Evolutionary conservation across 2,888 invertebrate species (phyloP).

Genomic region (Leptinotarsa peninsularis): DNA sequence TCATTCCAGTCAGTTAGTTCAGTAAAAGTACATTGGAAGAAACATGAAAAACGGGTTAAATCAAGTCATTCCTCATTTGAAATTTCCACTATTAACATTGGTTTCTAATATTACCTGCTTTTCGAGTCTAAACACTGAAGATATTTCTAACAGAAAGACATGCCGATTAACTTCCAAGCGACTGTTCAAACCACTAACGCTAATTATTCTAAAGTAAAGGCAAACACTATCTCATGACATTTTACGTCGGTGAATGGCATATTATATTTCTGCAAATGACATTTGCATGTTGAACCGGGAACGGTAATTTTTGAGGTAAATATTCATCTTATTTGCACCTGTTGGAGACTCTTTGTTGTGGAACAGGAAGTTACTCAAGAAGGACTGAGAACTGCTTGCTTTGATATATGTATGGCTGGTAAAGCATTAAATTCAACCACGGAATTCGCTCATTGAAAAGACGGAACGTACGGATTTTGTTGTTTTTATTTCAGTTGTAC

Average conservation of each 20-base stretch:
- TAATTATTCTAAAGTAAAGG: conserved; percentile 15
- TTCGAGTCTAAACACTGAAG: background rate
- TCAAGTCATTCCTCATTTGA: background rate
- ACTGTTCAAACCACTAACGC: conserved; percentile 18
- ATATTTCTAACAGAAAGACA: background rate
- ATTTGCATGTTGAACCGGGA: conserved; percentile 18
- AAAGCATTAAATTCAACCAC: background rate
- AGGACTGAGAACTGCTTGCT: background rate
- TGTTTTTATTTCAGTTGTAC: background rate
- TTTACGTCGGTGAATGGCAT: conserved; percentile 17
- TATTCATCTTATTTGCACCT: conserved; percentile 19
- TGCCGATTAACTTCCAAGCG: background rate
- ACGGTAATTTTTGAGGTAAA: conserved; percentile 20
- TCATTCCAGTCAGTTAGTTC: background rate
- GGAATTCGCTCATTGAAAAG: background rate
- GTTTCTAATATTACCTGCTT: background rate
- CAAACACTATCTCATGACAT: conserved; percentile 19
- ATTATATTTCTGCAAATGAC: conserved; percentile 16
- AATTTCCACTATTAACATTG: background rate
- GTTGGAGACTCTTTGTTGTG: conserved; percentile 3
- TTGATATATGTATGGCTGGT: conserved; percentile 6
- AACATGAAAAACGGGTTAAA: background rate
- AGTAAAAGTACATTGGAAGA: background rate
- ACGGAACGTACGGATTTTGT: background rate
- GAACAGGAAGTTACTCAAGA: conserved; percentile 11